phyloP scores from a whole-genome alignment of 2,113 vertebrate genomes.

The Cranoglanis bouderius region DNA sequence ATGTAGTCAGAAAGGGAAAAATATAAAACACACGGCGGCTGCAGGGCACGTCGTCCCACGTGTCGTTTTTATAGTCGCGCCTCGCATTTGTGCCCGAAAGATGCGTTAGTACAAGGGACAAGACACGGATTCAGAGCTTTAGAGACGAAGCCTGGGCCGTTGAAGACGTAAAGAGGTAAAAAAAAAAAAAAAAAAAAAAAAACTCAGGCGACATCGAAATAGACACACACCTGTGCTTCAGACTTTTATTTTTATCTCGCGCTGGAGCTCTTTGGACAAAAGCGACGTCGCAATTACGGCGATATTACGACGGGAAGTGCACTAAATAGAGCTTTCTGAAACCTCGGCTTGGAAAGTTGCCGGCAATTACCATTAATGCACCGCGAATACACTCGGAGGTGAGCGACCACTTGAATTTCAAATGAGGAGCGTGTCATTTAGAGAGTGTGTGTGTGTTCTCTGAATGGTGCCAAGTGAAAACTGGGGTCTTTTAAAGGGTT shows the following conservation, averaged over 20 bases:
- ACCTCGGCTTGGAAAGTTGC: not conserved
- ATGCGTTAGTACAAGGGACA: not conserved
- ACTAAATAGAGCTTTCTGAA: not conserved
- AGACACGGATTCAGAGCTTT: not conserved
- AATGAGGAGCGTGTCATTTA: not conserved
- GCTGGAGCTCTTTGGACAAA: not conserved
- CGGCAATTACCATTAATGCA: slow-evolving; percentile 30
- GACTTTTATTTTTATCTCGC: not conserved
- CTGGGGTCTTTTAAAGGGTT: not conserved
- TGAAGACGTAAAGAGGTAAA: not conserved
- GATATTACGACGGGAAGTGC: not conserved
- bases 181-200: no score
- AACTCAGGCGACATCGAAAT: no score
- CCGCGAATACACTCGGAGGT: slow-evolving; percentile 14
- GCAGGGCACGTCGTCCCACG: not conserved
- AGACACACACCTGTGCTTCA: not conserved
- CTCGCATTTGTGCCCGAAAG: not conserved
- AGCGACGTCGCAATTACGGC: not conserved
- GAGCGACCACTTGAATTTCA: not conserved
- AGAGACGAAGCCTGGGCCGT: not conserved
- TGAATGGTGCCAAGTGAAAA: not conserved
- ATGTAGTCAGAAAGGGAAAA: not conserved
- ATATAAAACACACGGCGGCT: not conserved
- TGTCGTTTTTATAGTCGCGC: not conserved
- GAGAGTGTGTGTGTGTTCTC: not conserved